Base-by-base conservation (phyloP, 2,888 invertebrate species). In the Dinocampus coccinellae region DNA sequence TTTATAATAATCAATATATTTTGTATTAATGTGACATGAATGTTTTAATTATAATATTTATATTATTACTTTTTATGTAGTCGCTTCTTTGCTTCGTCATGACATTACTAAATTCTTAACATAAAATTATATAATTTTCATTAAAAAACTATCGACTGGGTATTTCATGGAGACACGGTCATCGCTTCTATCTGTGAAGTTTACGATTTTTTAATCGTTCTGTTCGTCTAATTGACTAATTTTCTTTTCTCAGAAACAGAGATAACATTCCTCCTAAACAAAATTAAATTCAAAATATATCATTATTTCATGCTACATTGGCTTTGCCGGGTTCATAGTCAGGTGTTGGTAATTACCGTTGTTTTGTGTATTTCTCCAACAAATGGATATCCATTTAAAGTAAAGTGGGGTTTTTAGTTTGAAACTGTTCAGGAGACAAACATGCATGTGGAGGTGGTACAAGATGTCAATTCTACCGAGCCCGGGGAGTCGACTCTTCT, bases 351-450 rank as follows among this genome's bases (percentile, higher is more conserved):
- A 0, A 34, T 26, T n/a, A 58, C 2, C 16, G n/a, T 7, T 33
- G 3, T 33, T 58, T 3, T n/a, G 16, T 6, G 16, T 6, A 34
- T 16, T 6, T 16, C 26, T 22, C 24, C n/a, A 33, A n/a, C 3
- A 10, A 75, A 77, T 80, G 73, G 78, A n/a, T n/a, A n/a, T n/a
- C n/a, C n/a, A n/a, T n/a, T n/a, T n/a, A n/a, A n/a, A 78, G 78
- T 77, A 16, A 47, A 47, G 16, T 47, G 47, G 81, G 83, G 83
- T 83, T 83, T 87, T 85, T 87, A 87, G 87, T 85, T 82, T 81
- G 87, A 86, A 74, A 84, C 83, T 78, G 82, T 87, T 79, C 85
- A 85, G 83, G 87, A 88, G 78, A 80, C 84, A 82, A 81, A 76
- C 81, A 82, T 87, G 85, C 86, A 86, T 85, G 85, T 77, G 64